Base-by-base conservation (phyloP, 2,888 invertebrate genomes). In the Acanthosepion lycidas region DNA sequence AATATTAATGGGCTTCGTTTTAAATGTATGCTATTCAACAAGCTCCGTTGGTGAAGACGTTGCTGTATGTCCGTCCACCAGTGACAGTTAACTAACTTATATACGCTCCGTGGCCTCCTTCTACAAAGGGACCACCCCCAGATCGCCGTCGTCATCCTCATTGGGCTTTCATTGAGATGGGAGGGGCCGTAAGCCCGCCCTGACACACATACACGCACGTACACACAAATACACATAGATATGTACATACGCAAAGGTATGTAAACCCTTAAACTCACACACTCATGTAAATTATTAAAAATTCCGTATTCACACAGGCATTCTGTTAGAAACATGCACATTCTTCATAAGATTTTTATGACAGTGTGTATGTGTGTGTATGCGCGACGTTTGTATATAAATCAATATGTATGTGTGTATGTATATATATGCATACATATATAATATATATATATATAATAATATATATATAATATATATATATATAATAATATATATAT, bases 131-230 rank as follows among this genome's bases (percentile, higher is more conserved):
- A 94, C 78, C 33, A 49, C 51, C 59, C 64, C 49, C 49, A 94
- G 94, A 94, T 42, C 94, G 26, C 48, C 78, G 49, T 78, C 48
- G 91, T 94, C n/a, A 91, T 33, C 78, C 78, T 78, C 91, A 49
- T 78, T 91, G 48, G 78, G n/a, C 91, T 64, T 51, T 78, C 49
- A n/a, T 20, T 23, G 91, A 53, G 49, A 78, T 48, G 55, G 42
- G 51, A 49, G 51, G 78, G 91, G 78, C 51, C 91, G 94, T 49
- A 51, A 33, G 15, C 48, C 91, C 94, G 78, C 64, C 48, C 55
- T 91, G 28, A 94, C 49, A 91, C 49, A 94, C 42, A 78, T n/a
- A 94, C 42, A 94, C 94, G 28, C n/a, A 55, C 55, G 28, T 33
- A 55, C 53, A 53, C 55, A 94, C 59, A 94, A 12, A 15, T 6